A percentile compares a stretch with the other conserved stretches of the same genome.
Evolutionary conservation across 2,113 vertebrate species (phyloP).

Genomic region (Donacobius atricapilla): DNA sequence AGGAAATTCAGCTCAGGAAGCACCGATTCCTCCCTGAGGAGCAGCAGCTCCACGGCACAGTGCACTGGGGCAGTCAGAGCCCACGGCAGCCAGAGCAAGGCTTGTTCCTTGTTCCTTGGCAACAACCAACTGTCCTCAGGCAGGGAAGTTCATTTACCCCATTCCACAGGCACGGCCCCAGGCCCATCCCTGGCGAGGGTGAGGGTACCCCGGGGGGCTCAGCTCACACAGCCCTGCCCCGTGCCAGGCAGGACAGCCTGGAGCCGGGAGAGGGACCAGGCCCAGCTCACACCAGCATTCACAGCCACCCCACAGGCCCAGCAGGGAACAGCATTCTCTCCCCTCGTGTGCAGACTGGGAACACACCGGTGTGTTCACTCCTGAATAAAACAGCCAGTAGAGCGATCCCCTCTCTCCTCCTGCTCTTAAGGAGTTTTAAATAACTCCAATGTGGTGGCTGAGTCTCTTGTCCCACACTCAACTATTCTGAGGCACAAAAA

Average conservation of each 20-base stretch:
- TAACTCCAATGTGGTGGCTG: background rate
- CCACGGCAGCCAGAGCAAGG: background rate
- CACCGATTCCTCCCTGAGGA: background rate
- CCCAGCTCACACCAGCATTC: background rate
- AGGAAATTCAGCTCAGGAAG: background rate
- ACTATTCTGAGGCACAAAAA: background rate
- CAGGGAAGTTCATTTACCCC: background rate
- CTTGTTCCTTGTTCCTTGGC: background rate
- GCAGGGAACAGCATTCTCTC: background rate
- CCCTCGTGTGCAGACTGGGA: background rate
- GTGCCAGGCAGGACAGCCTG: background rate
- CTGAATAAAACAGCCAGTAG: rapidly evolving
- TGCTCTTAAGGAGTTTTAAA: background rate
- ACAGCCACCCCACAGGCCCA: rapidly evolving
- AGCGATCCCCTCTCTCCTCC: background rate
- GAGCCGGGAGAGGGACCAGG: background rate
- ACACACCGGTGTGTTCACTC: background rate
- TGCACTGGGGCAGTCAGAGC: background rate
- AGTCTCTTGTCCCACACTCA: background rate
- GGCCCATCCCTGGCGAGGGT: background rate
- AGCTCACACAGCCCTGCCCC: background rate
- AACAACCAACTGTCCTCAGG: background rate
- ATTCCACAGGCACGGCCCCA: background rate
- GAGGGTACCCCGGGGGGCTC: rapidly evolving
- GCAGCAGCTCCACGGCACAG: background rate